Base-by-base conservation (phyloP, 2,797 vertebrate species). In the Clarias pachynema region DNA sequence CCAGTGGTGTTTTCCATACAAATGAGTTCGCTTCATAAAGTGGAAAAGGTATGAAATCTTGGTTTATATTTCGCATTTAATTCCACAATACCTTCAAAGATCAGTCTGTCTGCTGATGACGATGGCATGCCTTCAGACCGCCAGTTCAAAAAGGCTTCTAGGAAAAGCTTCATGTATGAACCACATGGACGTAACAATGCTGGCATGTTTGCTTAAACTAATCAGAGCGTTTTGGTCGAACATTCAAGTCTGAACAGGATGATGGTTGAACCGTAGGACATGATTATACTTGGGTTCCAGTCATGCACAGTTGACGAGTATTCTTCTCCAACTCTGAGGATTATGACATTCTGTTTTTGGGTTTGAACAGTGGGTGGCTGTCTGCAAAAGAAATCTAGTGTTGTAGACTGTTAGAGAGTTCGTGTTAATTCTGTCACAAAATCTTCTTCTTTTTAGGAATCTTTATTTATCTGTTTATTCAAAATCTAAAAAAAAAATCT, bases 261-360 rank as follows among this genome's bases (percentile, higher is more conserved):
- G 8, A 49, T 63, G 49, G 26, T 34, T 59, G 74, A n/a, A 65
- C 15, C 7, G 26, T 1, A 65, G 81, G n/a, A 79, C 22, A 29
- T 86, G 57, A 40, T 57, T 79, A 73, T 56, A 79, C 75, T 53
- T 70, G 40, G 40, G 81, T 78, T 86, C 60, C 69, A 83, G 74
- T 59, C 59, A 70, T 77, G 73, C 70, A 69, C 14, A 22, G 79
- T 49, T 74, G 14, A 60, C n/a, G 20, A 6, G 81, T 7, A 40
- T 83, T 40, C 18, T 75, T 75, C n/a, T 65, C n/a, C 59, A 24
- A 49, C 0, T 49, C 5, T 1, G 31, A 66, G 37, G 24, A 40
- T 72, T 77, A 7, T 74, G 22, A 37, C 20, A n/a, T 63, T 66
- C 60, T 75, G 44, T 49, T 86, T 56, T 49, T 5, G 22, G 9